Evolutionary conservation across 2,888 invertebrate genomes (phyloP), one percentile per base, ranked within the genome.

Genomic region (Eristalinus aeneus): DNA sequence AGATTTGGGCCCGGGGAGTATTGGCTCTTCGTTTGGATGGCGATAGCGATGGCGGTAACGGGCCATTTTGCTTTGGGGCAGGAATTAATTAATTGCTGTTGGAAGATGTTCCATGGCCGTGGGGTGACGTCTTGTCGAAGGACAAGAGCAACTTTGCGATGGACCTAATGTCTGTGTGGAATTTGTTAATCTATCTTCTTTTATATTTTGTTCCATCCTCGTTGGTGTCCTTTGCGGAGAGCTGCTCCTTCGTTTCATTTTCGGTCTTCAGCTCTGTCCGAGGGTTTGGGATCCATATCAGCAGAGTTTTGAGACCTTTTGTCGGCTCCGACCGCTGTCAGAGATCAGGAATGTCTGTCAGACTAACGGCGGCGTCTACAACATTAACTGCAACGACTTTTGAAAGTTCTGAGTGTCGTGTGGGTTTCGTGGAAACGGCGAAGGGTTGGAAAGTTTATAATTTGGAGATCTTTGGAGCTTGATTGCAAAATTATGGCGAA

Each of bases 81-180:
- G 71, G 79, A 84, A 84, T 79, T 79, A 84, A 84, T 84, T 84
- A 84, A 84, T 79, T 84, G 74, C 79, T 84, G 32, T 75, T 56
- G 32, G 65, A 71, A 71, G 65, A 58, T 73, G 54, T 63, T 56
- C 67, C 20, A 69, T 20, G 71, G 31, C 71, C 53, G n/a, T 60
- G 12, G 61, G 36, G 10, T 56, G 32, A 61, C 32, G 54, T 67
- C 76, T 31, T 53, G 58, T 53, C 27, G 39, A 67, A 22, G 67
- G 67, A 77, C 61, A 73, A 77, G 27, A 2, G 5, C 77, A 82
- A 67, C 77, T 73, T 72, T 53, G 32, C 63, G 64, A 78, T 61
- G 61, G 53, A 64, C 69, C 73, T 73, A 78, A n/a, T 58, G 46
- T 77, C 69, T 74, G 56, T 58, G 68, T 68, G 67, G 77, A 82